These are phyloP conservation scores for Tragelaphus buxtoni DNA, from an alignment of 2,113 vertebrate species.

Conservation along the genomic window DNA sequence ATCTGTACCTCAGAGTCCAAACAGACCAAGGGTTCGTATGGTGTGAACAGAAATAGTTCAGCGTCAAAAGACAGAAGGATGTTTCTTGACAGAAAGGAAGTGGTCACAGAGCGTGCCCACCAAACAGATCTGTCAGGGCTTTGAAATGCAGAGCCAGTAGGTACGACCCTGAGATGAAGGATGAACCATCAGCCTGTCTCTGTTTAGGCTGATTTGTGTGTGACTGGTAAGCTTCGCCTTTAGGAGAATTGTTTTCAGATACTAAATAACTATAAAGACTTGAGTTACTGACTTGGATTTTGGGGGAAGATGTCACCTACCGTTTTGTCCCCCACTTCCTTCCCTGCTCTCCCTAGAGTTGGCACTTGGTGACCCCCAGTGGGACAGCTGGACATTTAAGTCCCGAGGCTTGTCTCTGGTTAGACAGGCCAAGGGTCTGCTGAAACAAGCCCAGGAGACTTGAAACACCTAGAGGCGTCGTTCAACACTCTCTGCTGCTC, in stretches of 20 bases:
- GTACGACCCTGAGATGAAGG: not conserved
- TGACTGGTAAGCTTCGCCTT: not conserved
- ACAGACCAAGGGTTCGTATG: not conserved
- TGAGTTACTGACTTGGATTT: not conserved
- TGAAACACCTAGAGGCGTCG: slow-evolving; percentile 19
- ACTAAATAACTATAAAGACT: not conserved
- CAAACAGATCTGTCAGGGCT: not conserved
- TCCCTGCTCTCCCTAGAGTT: not conserved
- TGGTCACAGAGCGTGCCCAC: not conserved
- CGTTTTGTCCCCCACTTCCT: not conserved
- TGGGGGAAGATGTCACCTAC: not conserved
- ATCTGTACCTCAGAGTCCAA: not conserved
- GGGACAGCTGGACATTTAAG: not conserved
- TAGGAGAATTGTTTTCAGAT: not conserved
- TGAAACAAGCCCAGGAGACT: not conserved
- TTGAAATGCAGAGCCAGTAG: not conserved
- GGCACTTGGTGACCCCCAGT: not conserved
- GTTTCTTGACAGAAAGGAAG: not conserved
- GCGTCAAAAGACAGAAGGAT: not conserved
- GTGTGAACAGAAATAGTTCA: slow-evolving; percentile 24
- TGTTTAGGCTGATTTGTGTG: not conserved
- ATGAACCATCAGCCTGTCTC: not conserved
- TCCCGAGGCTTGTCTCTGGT: not conserved
- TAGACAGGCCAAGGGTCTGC: not conserved
- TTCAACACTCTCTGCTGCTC: not conserved